phyloP scores from a whole-genome alignment of 2,797 vertebrate species.

The Eidolon dupreanum region DNA sequence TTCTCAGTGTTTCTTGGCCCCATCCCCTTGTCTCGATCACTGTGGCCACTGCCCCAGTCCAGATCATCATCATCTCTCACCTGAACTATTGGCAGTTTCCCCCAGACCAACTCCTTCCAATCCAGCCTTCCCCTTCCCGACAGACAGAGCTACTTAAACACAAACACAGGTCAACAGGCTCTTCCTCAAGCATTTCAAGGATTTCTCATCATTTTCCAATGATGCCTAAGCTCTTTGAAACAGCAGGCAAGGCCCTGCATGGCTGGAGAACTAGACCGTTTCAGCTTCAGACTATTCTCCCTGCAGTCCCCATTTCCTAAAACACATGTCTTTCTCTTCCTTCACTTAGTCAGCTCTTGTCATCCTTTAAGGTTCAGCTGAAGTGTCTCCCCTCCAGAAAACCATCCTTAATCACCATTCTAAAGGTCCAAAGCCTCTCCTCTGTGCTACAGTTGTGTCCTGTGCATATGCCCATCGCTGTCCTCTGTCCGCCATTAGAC shows the following conservation, averaged over 20 bases:
- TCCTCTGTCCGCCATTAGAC: background rate
- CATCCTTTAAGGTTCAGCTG: background rate
- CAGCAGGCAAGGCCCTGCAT: background rate
- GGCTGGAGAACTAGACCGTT: background rate
- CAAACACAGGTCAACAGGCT: background rate
- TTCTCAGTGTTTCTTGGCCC: background rate
- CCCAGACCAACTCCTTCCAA: background rate
- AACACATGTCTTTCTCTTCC: background rate
- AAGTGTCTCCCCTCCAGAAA: background rate
- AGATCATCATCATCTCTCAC: background rate
- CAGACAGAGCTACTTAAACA: background rate
- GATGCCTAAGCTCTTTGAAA: background rate
- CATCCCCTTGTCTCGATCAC: background rate
- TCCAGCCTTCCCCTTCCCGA: background rate
- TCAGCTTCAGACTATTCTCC: background rate
- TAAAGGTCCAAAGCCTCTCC: background rate
- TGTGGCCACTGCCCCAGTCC: background rate
- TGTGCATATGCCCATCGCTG: accelerated
- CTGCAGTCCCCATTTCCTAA: background rate
- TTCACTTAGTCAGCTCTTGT: background rate
- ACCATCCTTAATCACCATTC: background rate
- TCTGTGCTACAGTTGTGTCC: background rate
- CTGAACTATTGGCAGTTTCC: background rate
- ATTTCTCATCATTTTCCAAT: background rate
- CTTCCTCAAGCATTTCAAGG: background rate